Conservation (phyloP, 2,888 invertebrate genomes). For the Lithophane ornitopus region DNA sequence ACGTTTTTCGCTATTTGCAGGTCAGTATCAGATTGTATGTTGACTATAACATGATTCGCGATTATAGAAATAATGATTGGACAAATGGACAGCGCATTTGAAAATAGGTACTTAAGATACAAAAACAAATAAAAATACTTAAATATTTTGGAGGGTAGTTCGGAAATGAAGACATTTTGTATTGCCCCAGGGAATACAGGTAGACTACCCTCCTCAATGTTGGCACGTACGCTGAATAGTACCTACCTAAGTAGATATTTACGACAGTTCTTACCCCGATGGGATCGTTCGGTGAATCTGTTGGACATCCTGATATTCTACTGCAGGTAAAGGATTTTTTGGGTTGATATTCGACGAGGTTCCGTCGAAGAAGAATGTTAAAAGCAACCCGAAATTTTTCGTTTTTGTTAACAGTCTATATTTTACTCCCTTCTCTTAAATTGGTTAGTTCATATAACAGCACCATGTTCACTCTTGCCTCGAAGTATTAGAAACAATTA, state of each 20-base stretch:
- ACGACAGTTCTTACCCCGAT: conserved; percentile 10
- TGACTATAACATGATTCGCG: no score
- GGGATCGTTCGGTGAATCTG: conserved; percentile 16
- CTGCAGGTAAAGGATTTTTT: neutral
- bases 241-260: neutral
- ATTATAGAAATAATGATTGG: neutral
- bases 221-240: conserved; percentile 18
- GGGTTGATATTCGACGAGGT: neutral
- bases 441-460: no score
- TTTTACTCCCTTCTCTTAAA: no score
- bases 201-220: neutral
- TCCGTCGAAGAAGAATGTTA: no score
- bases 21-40: no score
- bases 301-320: conserved; percentile 11
- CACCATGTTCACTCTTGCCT: no score
- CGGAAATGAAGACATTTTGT: no score
- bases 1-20: no score
- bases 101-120: neutral
- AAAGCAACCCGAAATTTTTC: no score
- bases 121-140: neutral
- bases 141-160: neutral
- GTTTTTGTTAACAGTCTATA: no score
- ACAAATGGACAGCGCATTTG: neutral
- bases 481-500: no score
- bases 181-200: neutral